A percentile compares a stretch with the other conserved stretches of the same genome.
Conservation (phyloP, 2,797 vertebrate genomes). For the Sebastes taczanowskii region DNA sequence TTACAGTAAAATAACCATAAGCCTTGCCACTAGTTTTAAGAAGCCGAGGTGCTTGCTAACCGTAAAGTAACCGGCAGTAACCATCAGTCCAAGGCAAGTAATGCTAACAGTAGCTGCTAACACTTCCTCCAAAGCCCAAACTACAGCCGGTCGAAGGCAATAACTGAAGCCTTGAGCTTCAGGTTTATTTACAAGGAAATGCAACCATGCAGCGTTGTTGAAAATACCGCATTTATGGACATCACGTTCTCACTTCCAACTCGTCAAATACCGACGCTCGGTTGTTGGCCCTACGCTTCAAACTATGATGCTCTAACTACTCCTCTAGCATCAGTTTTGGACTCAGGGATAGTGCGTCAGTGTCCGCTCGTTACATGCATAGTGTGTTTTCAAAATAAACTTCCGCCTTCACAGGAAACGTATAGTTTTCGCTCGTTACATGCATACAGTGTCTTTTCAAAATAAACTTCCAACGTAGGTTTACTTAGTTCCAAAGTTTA, state of each 20-base stretch:
- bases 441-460: background rate
- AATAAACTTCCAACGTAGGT: background rate
- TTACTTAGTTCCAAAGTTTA: background rate
- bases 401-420: too few relatives aligned
- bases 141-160: background rate
- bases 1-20: background rate
- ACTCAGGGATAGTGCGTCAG: background rate
- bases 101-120: background rate
- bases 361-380: rapidly evolving
- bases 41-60: background rate
- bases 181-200: background rate
- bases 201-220: background rate
- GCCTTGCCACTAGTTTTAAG: background rate
- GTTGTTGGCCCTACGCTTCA: background rate
- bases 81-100: background rate
- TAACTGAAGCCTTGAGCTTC: background rate
- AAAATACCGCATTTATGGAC: background rate
- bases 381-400: too few relatives aligned
- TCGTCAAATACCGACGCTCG: background rate
- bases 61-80: background rate
- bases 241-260: background rate
- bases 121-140: background rate
- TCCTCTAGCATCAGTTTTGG: rapidly evolving
- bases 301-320: rapidly evolving
- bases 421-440: background rate